These are phyloP conservation scores for Pipra filicauda DNA, from an alignment of 2,113 vertebrate species.

Conservation along the genomic window DNA sequence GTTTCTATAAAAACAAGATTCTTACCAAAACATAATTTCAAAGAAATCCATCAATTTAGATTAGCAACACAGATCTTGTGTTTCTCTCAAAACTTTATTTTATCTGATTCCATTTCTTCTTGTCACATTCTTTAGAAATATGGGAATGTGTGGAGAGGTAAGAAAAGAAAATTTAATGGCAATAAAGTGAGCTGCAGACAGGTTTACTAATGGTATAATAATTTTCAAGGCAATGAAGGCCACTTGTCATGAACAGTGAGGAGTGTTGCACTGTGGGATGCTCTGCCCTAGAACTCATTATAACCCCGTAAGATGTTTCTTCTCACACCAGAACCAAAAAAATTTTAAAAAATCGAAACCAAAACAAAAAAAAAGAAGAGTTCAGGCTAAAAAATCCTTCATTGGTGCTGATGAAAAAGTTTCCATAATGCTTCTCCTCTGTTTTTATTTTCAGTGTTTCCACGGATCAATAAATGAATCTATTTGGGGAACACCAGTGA, in stretches of 20 bases:
- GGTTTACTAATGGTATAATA: background rate
- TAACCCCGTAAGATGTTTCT: background rate
- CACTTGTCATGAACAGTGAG: background rate
- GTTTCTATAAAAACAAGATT: background rate
- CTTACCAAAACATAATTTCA: background rate
- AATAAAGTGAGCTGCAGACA: background rate
- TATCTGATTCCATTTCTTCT: background rate
- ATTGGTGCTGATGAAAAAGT: background rate
- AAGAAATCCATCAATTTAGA: background rate
- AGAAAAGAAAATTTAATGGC: background rate
- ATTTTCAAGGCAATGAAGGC: background rate
- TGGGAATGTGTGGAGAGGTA: background rate
- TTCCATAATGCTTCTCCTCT: background rate
- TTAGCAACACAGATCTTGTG: background rate
- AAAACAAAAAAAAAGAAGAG: no score
- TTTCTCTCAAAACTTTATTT: background rate
- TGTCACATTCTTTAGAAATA: background rate
- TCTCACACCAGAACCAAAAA: background rate
- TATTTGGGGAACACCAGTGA: background rate
- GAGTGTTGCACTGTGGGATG: background rate
- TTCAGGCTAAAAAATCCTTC: background rate
- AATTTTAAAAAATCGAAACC: background rate
- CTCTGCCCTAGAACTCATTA: background rate
- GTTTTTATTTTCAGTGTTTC: background rate
- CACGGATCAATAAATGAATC: background rate